Base-by-base conservation (phyloP, 1,140 invertebrate genomes). In the Drosophila varians region DNA sequence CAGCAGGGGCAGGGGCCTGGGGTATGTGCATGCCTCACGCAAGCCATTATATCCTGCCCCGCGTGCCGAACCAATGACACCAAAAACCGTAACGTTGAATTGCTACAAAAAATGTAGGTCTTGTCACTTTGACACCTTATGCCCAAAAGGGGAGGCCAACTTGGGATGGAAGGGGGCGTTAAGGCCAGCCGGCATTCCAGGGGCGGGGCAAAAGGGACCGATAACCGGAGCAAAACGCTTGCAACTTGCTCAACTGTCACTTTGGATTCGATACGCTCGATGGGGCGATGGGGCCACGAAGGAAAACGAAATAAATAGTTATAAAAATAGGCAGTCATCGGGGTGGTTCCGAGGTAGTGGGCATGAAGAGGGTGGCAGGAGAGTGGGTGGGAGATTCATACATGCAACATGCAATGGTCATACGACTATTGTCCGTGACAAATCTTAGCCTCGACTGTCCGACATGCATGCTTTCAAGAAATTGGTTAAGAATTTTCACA, bases 71-170 rank as follows among this genome's bases (percentile, higher is more conserved):
- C 40, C 58, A 82, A 71, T 82, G 78, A 82, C 78, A 84, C 49
- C 75, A 26, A 72, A 84, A 84, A 66, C 64, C 47, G 66, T 58
- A 78, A 64, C 56, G 60, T 54, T 70, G 62, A 54, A 83, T 78
- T 55, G 78, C 78, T 78, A 84, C 78, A 47, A 79, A 79, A 86
- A 86, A 79, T 88, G 83, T 88, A 83, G 60, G 78, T 56, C 69
- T 66, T 88, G 84, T 88, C 84, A 88, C 60, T 77, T 88, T 88
- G 83, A 88, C 84, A 88, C 84, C 84, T 88, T 73, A 34, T 31
- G 40, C 21, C 46, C 12, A 26, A 7, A 42, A 16, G 49, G 8
- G 9, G 19, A 1, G n/a, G 19, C n/a, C 8, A n/a, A n/a, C n/a
- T n/a, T n/a, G n/a, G n/a, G n/a, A n/a, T n/a, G n/a, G n/a, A n/a